phyloP scores from a whole-genome alignment of 2,888 invertebrate species.

The Morinoia aosen region DNA sequence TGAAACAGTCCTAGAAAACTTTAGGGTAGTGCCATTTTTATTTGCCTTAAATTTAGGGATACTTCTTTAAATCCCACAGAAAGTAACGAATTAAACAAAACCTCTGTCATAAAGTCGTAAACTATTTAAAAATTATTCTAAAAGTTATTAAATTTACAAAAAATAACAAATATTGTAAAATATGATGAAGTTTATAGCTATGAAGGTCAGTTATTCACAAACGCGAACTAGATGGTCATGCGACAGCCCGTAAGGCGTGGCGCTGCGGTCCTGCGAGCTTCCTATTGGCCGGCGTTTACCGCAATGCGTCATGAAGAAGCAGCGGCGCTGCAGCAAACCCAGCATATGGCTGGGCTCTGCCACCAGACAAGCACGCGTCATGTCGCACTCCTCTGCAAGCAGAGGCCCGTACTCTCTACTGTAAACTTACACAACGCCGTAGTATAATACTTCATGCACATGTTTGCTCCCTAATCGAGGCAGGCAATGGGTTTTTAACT shows the following conservation, averaged over 20 bases:
- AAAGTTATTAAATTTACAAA: not conserved
- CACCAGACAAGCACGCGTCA: constrained; percentile 44
- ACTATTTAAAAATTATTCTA: not conserved
- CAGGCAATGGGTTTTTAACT: not conserved
- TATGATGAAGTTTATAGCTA: not conserved
- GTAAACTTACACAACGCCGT: not conserved
- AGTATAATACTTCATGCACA: not conserved
- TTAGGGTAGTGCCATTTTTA: not conserved
- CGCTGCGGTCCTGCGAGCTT: constrained; percentile 28
- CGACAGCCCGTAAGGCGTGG: constrained; percentile 27
- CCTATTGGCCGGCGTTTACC: constrained; percentile 57
- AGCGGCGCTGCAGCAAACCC: constrained; percentile 55
- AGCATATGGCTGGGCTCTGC: constrained; percentile 56
- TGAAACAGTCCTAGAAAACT: not conserved
- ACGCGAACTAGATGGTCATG: constrained; percentile 42
- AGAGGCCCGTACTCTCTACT: constrained; percentile 6
- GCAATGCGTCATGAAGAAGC: constrained; percentile 60
- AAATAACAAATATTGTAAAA: too few species aligned
- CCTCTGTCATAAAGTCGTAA: not conserved
- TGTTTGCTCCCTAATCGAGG: not conserved
- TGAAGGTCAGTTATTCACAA: not conserved
- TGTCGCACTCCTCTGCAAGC: constrained; percentile 52
- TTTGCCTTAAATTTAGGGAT: constrained; percentile 5
- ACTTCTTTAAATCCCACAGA: not conserved
- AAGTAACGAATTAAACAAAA: not conserved